These are phyloP conservation scores for Apoderus coryli DNA, from an alignment of 2,888 invertebrate species.

Conservation along the genomic window DNA sequence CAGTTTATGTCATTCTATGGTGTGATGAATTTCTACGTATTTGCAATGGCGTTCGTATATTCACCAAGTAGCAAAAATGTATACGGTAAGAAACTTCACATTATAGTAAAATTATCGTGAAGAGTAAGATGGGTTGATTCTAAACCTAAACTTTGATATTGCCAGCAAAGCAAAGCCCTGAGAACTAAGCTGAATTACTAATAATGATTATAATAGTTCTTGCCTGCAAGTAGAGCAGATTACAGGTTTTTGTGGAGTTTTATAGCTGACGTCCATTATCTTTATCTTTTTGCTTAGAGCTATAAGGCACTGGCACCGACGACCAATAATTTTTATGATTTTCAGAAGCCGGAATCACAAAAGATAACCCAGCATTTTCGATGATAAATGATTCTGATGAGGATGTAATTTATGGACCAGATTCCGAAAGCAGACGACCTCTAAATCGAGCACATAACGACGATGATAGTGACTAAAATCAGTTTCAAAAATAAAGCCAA, in stretches of 20 bases:
- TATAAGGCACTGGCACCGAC: too few species aligned
- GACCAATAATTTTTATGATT: slow-evolving; percentile 19
- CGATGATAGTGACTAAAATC: slow-evolving; percentile 53
- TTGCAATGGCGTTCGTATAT: slow-evolving; percentile 88
- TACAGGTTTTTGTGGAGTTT: too few species aligned
- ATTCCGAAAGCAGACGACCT: slow-evolving; percentile 73
- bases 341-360: slow-evolving; percentile 79
- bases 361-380: slow-evolving; percentile 95
- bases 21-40: slow-evolving; percentile 83
- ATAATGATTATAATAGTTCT: too few species aligned
- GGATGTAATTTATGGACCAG: slow-evolving; percentile 88
- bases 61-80: slow-evolving; percentile 60
- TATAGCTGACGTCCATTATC: too few species aligned
- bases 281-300: too few species aligned
- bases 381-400: slow-evolving; percentile 99
- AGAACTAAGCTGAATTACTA: too few species aligned
- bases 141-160: too few species aligned
- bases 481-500: neutral
- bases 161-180: too few species aligned
- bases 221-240: too few species aligned
- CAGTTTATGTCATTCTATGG: slow-evolving; percentile 95
- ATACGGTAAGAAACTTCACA: slow-evolving; percentile 61
- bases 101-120: too few species aligned
- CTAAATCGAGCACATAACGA: slow-evolving; percentile 56
- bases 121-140: too few species aligned